Evolutionary conservation across 2,113 vertebrate genomes (phyloP), one percentile per base, ranked within the genome.

Genomic region (Pterocles burchelli): DNA sequence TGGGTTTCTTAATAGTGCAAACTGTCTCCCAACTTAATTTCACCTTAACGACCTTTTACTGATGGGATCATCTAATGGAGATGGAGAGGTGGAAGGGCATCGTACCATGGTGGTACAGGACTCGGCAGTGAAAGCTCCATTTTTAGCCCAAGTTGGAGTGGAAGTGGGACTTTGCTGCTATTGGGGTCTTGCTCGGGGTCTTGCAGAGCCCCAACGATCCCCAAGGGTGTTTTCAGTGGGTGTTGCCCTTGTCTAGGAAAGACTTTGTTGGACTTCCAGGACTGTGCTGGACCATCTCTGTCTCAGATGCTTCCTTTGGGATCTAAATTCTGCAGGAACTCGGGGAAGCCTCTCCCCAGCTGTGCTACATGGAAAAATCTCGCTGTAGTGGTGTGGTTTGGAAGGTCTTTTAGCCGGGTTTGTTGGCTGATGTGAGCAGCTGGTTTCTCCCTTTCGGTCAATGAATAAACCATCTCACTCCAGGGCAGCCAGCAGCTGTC

Each of bases 401-500:
- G 73, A 49, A 74, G 26, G 38, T 33, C 38, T 54, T 67, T 58
- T 3, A 13, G 9, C 17, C 13, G 0, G 0, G 15, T 57, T 65
- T 41, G 6, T 6, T 4, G 17, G 51, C 73, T 46, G 58, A 49
- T 61, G 63, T 48, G 10, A 76, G 73, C 63, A 86, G 86, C 73
- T 84, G 72, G 19, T 87, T 52, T n/a, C 51, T 81, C 54, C 75
- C 49, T 31, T 45, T 70, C 17, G 4, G 49, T 21, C 84, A 29
- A 5, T 3, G 4, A 80, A 71, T 46, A 58, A 66, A 48, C 46
- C 43, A 10, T 45, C 73, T 45, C 9, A 24, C 9, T 45, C 28
- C 72, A 11, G 87, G 87, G 93, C 87, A 81, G 76, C 9, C 58
- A 65, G 58, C 93, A 89, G 89, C 95, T 94, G 86, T 17, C 86